A percentile compares a stretch with the other conserved stretches of the same genome.
phyloP scores from a whole-genome alignment of 2,888 invertebrate genomes.

The Drosophila subquinaria region DNA sequence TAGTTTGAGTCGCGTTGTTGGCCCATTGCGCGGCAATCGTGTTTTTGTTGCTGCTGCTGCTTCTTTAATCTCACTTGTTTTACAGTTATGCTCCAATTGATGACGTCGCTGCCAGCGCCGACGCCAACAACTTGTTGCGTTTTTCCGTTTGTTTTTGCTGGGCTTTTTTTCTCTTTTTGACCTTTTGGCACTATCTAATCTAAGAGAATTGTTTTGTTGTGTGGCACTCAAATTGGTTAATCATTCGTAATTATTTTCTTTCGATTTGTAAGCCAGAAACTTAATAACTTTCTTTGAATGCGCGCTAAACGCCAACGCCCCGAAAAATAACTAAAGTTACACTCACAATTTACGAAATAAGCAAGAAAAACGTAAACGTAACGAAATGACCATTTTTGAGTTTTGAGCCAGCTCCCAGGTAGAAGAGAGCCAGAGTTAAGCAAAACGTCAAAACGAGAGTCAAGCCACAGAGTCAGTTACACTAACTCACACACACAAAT shows the following conservation, averaged over 20 bases:
- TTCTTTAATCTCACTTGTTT: conserved; percentile 72
- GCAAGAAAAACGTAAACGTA: conserved; percentile 69
- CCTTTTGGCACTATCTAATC: conserved; percentile 67
- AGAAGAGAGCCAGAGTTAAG: conserved; percentile 46
- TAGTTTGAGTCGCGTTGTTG: conserved; percentile 42
- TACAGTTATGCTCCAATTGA: conserved; percentile 75
- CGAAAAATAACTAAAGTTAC: conserved; percentile 57
- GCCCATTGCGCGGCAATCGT: conserved; percentile 50
- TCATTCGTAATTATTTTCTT: conserved; percentile 28
- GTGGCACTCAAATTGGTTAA: conserved; percentile 37
- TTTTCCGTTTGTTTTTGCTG: conserved; percentile 16
- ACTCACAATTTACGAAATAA: conserved; percentile 42
- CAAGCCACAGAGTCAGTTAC: conserved; percentile 26
- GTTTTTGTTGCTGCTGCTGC: conserved; percentile 40
- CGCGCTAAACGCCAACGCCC: conserved; percentile 78
- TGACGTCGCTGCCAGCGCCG: conserved; percentile 59
- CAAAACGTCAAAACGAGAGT: conserved; percentile 59
- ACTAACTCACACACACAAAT: conserved; percentile 45
- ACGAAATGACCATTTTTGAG: conserved; percentile 80
- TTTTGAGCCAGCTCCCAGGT: conserved; percentile 59
- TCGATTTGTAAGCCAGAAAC: conserved; percentile 5
- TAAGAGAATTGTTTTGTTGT: conserved; percentile 4
- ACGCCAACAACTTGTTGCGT: conserved; percentile 56
- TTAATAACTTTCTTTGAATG: conserved; percentile 57
- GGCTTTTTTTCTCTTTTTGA: conserved; percentile 22